Base-by-base conservation (phyloP, 1,140 invertebrate genomes). In the Drosophila insularis region DNA sequence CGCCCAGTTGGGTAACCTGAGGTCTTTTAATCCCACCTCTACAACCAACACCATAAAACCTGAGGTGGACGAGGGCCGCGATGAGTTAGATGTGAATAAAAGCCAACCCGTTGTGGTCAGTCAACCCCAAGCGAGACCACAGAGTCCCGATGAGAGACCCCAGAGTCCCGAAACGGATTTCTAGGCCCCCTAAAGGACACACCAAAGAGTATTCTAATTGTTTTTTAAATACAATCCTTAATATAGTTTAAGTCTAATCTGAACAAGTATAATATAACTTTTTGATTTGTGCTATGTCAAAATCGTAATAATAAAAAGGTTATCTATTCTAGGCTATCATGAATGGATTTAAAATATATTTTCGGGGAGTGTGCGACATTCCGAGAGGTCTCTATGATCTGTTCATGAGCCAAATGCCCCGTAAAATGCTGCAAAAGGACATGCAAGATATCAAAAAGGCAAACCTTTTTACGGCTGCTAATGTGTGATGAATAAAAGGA, bases 81-180 rank as follows among this genome's bases (percentile, higher is more conserved):
- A 76, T 31, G 75, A 67, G 0, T 58, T 76, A 1, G 73, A 76
- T 3, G 66, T 50, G 4, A 39, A 0, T 2, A 8, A 10, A 21
- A 8, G 17, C 4, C 17, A 21, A 1, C 17, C 43, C 8, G 72
- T 55, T 13, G 72, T 73, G 31, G 31, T 74, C 2, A 59, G 7
- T 3, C 72, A 71, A 14, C 40, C 71, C 7, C 17, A 56, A 8
- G 4, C 58, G 5, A 35, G 39, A 2, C 73, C 72, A 2, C 55
- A 56, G 35, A 55, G 58, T 5, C 62, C 63, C 10, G 71, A 58
- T 3, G 37, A 62, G 6, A 64, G 90, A 56, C 90, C 90, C 11
- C 81, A 90, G 60, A 92, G 91, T 62, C 91, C 90, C 6, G 91
- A 92, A 75, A 92, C 91, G 7, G 90, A 91, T 69, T 91, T 91